These are phyloP conservation scores for Onychomys leucogaster DNA, from an alignment of 2,797 vertebrate genomes.

Conservation along the genomic window DNA sequence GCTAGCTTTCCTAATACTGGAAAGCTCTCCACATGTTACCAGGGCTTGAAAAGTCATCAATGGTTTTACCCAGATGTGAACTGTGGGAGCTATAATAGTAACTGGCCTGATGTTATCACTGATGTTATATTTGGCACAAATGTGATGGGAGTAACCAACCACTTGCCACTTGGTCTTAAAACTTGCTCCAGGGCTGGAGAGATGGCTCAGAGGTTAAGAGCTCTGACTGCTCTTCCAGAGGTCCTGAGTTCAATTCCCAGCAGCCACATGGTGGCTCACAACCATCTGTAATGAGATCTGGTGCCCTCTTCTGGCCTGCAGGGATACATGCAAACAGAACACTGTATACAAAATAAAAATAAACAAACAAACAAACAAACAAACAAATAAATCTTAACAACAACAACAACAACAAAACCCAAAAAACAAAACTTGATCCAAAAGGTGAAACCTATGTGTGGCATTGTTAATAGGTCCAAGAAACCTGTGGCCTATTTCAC, in stretches of 20 bases:
- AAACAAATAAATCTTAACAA: no score
- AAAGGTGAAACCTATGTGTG: not conserved
- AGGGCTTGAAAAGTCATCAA: not conserved
- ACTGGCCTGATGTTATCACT: not conserved
- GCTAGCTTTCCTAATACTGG: not conserved
- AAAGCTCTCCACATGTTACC: not conserved
- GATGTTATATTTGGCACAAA: not conserved
- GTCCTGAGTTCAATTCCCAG: no score
- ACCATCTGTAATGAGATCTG: no score
- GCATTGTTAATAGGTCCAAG: not conserved
- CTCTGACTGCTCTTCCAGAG: no score
- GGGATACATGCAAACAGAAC: no score
- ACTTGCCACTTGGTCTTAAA: not conserved
- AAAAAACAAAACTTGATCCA: not conserved
- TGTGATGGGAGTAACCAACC: not conserved
- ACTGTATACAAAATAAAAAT: no score
- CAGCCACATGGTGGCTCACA: no score
- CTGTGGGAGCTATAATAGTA: not conserved
- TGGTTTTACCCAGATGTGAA: not conserved
- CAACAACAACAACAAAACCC: no score
- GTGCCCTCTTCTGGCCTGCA: no score
- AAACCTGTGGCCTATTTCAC: not conserved
- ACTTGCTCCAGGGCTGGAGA: no score
- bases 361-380: no score
- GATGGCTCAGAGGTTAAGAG: no score